Evolutionary conservation across 2,113 vertebrate genomes (phyloP), one percentile per base, ranked within the genome.

Genomic region (Xiphophorus maculatus): DNA sequence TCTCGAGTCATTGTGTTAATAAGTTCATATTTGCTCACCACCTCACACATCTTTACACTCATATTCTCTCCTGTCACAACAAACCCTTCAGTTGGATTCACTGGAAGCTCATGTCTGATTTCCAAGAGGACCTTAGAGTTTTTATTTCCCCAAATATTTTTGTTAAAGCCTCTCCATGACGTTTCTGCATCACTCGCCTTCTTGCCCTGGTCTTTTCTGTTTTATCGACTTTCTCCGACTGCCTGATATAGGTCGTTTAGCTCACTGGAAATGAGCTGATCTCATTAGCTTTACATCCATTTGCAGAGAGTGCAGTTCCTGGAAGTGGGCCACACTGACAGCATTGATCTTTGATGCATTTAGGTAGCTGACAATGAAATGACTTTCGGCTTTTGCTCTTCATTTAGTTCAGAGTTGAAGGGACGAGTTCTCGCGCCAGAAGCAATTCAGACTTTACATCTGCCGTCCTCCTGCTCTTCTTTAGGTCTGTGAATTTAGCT

Each of bases 1-100:
- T 91, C 83, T 77, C 25, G 60, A 88, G 87, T 83, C 75, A 82
- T 88, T 85, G 86, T 93, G 90, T 88, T 92, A 91, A 90, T 93
- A 83, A 77, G 66, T 42, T 37, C 11, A 37, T 87, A 70, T 73
- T 87, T 82, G 62, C 40, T 44, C 69, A 42, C 54, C 58, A 35
- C 15, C 33, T 10, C 58, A 28, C 28, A 29, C 70, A n/a, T 48
- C 27, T 25, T 12, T 63, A 30, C 54, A 25, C 28, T 12, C 22
- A 0, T 62, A 58, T 58, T 77, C 62, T 74, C 30, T 66, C 61
- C 63, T 70, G 69, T 62, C 54, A 15, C 35, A 5, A 40, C 27
- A 73, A 51, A 70, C 71, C 54, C 62, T 65, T 63, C 13, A 54
- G 33, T 71, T 35, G 40, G 44, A 48, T 48, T 48, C 17, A 6